These are phyloP conservation scores for Drosophila mayri DNA, from an alignment of 1,140 invertebrate genomes.

Conservation along the genomic window DNA sequence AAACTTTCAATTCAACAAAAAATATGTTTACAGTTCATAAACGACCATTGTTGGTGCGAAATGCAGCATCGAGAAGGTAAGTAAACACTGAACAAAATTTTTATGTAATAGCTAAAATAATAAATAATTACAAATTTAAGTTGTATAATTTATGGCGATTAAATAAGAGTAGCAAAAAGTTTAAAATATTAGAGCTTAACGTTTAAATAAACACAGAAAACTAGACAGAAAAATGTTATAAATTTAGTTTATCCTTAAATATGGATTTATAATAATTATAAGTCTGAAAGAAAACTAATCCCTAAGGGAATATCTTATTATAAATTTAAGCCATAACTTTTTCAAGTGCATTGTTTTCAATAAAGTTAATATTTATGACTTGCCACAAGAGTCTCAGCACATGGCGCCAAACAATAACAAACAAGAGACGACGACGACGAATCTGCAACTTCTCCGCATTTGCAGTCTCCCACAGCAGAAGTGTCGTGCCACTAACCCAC, in stretches of 20 bases:
- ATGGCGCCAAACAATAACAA: slow-evolving; percentile 64
- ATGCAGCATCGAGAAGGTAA: slow-evolving; percentile 84
- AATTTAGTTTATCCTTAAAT: no score
- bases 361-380: slow-evolving; percentile 59
- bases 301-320: not conserved
- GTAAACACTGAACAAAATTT: slow-evolving; percentile 19
- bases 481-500: slow-evolving; percentile 79
- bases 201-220: not conserved
- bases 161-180: no score
- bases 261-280: no score
- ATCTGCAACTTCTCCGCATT: slow-evolving; percentile 35
- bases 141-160: no score
- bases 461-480: slow-evolving; percentile 54
- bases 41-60: slow-evolving; percentile 89
- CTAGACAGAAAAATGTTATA: not conserved
- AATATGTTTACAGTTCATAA: slow-evolving; percentile 85
- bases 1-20: not conserved
- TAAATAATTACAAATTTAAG: not conserved
- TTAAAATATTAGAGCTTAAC: not conserved
- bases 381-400: slow-evolving; percentile 40
- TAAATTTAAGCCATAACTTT: not conserved
- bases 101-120: not conserved
- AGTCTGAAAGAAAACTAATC: not conserved
- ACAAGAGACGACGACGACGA: slow-evolving; percentile 27
- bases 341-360: slow-evolving; percentile 5